Conservation (phyloP, 2,888 invertebrate genomes). For the Mesoligia furuncula region DNA sequence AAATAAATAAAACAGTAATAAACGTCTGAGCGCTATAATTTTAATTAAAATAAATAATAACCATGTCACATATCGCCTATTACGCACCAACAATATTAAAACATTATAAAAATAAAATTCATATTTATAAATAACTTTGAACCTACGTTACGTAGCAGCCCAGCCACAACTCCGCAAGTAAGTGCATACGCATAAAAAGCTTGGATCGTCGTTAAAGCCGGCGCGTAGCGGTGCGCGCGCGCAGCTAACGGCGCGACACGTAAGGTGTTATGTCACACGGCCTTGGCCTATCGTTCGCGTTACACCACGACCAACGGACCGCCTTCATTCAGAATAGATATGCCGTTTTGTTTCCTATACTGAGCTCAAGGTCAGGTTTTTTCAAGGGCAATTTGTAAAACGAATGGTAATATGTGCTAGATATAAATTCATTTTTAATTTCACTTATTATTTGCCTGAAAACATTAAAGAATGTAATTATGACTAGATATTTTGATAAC, state of each 20-base stretch:
- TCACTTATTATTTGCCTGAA: not conserved
- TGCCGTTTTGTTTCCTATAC: constrained; percentile 70
- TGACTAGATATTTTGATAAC: not conserved
- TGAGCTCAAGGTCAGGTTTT: constrained; percentile 61
- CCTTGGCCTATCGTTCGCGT: constrained; percentile 87
- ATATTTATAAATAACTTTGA: constrained; percentile 41
- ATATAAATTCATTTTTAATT: no score
- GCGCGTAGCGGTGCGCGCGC: constrained; percentile 63
- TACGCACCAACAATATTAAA: not conserved
- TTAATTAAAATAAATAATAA: not conserved
- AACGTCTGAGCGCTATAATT: not conserved
- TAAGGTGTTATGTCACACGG: constrained; percentile 80
- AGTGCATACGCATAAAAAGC: constrained; percentile 61
- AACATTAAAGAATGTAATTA: no score
- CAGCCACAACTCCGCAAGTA: constrained; percentile 36
- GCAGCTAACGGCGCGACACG: constrained; percentile 69
- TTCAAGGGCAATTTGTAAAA: constrained; percentile 48
- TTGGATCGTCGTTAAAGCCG: constrained; percentile 63
- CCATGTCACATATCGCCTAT: not conserved
- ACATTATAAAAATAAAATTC: constrained; percentile 12
- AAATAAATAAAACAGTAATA: constrained; percentile 2
- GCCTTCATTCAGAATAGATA: constrained; percentile 69
- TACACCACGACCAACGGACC: constrained; percentile 76
- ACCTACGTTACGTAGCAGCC: not conserved
- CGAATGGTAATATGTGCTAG: constrained; percentile 16